phyloP scores from a whole-genome alignment of 1,140 invertebrate genomes.

The Berghia stephanieae region DNA sequence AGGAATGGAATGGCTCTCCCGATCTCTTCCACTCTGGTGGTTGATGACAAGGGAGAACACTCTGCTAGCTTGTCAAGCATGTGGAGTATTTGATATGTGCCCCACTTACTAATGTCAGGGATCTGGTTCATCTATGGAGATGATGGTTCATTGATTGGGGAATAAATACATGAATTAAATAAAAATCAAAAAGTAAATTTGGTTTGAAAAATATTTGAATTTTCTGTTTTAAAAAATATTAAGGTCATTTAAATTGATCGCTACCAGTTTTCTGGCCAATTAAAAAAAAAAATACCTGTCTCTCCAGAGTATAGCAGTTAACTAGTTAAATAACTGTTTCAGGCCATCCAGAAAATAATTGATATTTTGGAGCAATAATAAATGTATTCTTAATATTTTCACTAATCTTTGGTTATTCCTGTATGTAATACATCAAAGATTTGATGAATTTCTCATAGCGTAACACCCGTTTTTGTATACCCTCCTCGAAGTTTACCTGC shows the following conservation, averaged over 20 bases:
- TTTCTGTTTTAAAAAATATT: neutral
- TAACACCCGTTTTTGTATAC: no score
- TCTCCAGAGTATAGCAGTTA: no score
- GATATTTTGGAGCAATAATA: no score
- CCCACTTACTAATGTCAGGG: constrained; percentile 39
- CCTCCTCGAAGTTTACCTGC: no score
- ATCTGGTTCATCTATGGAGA: neutral
- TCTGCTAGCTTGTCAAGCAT: constrained; percentile 45
- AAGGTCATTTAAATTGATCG: neutral
- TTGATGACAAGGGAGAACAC: constrained; percentile 26
- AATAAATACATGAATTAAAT: neutral
- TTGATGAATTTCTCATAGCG: no score
- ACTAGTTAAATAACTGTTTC: no score
- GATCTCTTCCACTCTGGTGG: constrained; percentile 23
- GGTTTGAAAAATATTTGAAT: neutral
- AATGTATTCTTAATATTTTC: no score
- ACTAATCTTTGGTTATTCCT: no score
- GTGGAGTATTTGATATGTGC: constrained; percentile 42
- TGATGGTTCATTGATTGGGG: neutral
- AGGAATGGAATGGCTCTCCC: constrained; percentile 34
- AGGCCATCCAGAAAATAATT: no score
- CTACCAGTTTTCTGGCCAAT: neutral
- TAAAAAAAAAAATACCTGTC: neutral
- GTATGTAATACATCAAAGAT: no score
- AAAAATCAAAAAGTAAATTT: neutral